Evolutionary conservation across 2,888 invertebrate genomes (phyloP), one percentile per base, ranked within the genome.

Genomic region (Salpingus planirostris): DNA sequence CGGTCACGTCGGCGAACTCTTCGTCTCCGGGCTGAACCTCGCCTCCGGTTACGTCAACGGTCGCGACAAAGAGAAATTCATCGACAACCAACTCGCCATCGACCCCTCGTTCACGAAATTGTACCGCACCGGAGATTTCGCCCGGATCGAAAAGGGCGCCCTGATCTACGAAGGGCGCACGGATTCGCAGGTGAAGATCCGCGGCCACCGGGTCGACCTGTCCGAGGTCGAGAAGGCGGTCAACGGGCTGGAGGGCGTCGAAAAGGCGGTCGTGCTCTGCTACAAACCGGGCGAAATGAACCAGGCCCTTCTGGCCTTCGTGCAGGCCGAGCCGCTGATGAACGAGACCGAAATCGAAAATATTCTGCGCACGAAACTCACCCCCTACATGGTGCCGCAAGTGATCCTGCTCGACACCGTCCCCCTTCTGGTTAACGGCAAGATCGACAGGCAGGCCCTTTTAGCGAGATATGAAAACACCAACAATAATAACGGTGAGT

Each of bases 111-210:
- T 76, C 51, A 69, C 76, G 0, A 76, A 76, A 13, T 66, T 90
- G 0, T 91, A 85, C 63, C 77, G 81, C 31, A 90, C 90, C 1
- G 91, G 91, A 0, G 91, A 91, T 59, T 89, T 77, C 49, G 91
- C 84, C 0, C 72, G 76, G 8, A 65, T 87, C 0, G 68, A 76
- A 29, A 78, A 83, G 44, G 71, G 73, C 4, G 47, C 71, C 4
- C 62, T 90, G 13, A 63, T 78, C 33, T 89, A 78, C 54, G 85
- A 89, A 47, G 91, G 91, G 0, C 73, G 91, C 14, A 83, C 81
- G 0, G 89, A 90, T 62, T 83, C 87, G 0, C 90, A 90, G 60
- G 73, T 65, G 2, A 92, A 89, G 69, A 79, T 89, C 31, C 70
- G 89, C 24, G 92, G 92, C 0, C 86, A 91, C 54, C 68, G 90